A percentile compares a stretch with the other conserved stretches of the same genome.
Evolutionary conservation across 2,888 invertebrate genomes (phyloP).

Genomic region (Tetheella fluctuosa): DNA sequence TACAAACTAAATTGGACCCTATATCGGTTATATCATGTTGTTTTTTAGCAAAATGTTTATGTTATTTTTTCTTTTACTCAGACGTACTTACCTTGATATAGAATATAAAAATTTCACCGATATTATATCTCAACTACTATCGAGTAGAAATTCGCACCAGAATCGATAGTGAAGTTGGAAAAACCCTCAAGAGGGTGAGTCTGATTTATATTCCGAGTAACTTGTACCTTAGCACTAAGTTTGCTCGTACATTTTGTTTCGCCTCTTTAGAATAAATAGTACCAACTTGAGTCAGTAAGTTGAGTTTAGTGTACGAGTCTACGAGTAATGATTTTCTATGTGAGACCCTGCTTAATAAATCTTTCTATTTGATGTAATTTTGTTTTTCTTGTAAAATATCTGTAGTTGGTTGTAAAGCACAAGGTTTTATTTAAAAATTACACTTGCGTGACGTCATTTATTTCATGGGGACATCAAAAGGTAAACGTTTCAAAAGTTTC

Average conservation of each 20-base stretch:
- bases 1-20: too few relatives aligned
- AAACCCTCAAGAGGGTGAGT: background rate
- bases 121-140: too few relatives aligned
- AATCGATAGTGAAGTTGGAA: background rate
- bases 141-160: background rate
- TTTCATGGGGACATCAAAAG: background rate
- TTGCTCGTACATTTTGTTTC: slow-evolving; percentile 11
- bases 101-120: too few relatives aligned
- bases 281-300: background rate
- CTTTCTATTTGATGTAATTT: too few relatives aligned
- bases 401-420: background rate
- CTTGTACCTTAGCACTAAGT: background rate
- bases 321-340: too few relatives aligned
- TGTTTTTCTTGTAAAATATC: too few relatives aligned
- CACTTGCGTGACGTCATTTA: background rate
- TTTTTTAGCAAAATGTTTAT: too few relatives aligned
- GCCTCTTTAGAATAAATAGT: background rate
- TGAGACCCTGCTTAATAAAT: too few relatives aligned
- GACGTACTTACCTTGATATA: too few relatives aligned
- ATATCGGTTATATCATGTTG: too few relatives aligned
- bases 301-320: too few relatives aligned
- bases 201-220: slow-evolving; percentile 13
- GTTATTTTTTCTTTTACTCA: too few relatives aligned
- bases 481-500: background rate
- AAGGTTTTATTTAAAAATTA: background rate